Evolutionary conservation across 2,888 invertebrate species (phyloP), one percentile per base, ranked within the genome.

Genomic region (Strigamia transsilvanica): DNA sequence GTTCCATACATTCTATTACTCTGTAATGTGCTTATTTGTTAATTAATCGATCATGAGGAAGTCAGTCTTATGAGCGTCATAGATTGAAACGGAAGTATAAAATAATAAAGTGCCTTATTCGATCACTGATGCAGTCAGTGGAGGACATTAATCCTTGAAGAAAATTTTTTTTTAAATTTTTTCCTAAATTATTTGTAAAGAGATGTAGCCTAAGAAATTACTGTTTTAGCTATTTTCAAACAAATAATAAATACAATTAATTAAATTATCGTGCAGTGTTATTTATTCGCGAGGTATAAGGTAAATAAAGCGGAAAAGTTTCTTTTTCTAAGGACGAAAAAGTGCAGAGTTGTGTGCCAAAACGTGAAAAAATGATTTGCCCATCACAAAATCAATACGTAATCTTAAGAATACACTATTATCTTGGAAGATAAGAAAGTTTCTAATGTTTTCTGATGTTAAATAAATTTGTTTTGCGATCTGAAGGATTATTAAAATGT

Each of bases 221-320:
- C 61, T 61, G 61, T 61, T 61, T n/a, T 61, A 61, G 61, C 18
- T 61, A 61, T 61, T 61, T 61, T 61, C 61, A 61, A 61, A 61
- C 23, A 23, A 61, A 23, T 61, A 61, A 61, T 61, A 61, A 61
- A 61, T 21, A 61, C 18, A 61, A 61, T 61, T 9, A 61, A 61
- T 23, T 18, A 61, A 61, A 38, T 27, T 9, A 38, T 38, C 38
- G 6, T 38, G 0, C 6, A 0, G 23, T 61, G 0, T 9, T 61
- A 18, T 66, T 18, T 21, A 6, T 6, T 66, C 18, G 1, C 23
- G 51, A 18, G n/a, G 12, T 18, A 1, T 15, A 51, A 38, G 9
- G 38, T 9, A 38, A 38, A 6, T 38, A 38, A 38, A 38, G 4
- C 0, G 38, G 38, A 6, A 38, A 38, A 38, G 34, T 34, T 34